These are phyloP conservation scores for Periphyllus acericola DNA, from an alignment of 2,888 invertebrate genomes.

Conservation along the genomic window DNA sequence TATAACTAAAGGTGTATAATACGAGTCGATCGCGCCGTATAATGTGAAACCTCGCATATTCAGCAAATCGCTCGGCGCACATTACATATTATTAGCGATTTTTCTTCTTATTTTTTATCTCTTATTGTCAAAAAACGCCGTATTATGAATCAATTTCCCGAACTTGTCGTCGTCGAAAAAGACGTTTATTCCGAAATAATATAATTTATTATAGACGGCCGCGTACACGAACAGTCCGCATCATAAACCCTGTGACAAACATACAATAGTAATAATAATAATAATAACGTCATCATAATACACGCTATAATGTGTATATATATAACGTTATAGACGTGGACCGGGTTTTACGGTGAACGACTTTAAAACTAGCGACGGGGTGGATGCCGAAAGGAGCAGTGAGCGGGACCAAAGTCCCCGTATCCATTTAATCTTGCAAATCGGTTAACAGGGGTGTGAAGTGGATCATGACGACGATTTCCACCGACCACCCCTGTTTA, in stretches of 20 bases:
- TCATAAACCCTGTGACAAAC: conserved; percentile 57
- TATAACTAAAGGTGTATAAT: too few relatives aligned
- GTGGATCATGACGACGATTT: conserved; percentile 61
- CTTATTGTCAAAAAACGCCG: too few relatives aligned
- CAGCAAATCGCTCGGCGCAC: not conserved
- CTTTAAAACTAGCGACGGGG: conserved; percentile 23
- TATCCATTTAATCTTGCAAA: conserved; percentile 62
- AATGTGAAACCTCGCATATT: not conserved
- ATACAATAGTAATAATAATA: conserved; percentile 31
- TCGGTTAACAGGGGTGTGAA: conserved; percentile 61
- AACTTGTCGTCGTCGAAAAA: not conserved
- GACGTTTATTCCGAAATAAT: conserved; percentile 9
- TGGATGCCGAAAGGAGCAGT: not conserved
- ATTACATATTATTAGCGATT: not conserved
- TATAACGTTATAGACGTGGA: conserved; percentile 24
- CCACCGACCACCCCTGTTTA: conserved; percentile 19
- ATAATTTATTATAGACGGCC: not conserved
- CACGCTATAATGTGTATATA: not conserved
- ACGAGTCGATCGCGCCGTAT: not conserved
- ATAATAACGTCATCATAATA: not conserved
- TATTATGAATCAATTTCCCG: not conserved
- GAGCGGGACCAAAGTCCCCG: not conserved
- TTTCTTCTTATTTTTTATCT: not conserved
- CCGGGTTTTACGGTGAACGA: conserved; percentile 39
- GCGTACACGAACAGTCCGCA: conserved; percentile 17